Conservation (phyloP, 1,140 invertebrate species). For the Parapsyche elsis region DNA sequence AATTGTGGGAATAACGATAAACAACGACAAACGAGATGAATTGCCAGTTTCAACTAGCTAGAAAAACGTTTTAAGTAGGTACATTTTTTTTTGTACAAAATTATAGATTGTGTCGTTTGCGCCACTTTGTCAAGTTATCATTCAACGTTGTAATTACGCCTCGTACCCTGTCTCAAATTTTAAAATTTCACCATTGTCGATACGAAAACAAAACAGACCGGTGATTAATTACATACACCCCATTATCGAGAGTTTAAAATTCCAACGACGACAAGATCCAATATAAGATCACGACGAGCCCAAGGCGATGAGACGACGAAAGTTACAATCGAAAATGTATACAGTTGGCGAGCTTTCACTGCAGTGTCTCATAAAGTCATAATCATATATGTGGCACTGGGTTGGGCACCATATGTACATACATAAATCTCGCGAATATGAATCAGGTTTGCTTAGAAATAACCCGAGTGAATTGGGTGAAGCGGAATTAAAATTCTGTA, state of each 20-base stretch:
- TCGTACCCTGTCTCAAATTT: not conserved
- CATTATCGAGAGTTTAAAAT: not conserved
- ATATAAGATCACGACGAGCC: slow-evolving; percentile 13
- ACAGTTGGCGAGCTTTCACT: not conserved
- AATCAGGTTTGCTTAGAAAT: no score
- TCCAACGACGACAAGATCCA: not conserved
- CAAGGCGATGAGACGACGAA: not conserved
- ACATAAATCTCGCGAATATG: no score
- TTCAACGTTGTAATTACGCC: not conserved
- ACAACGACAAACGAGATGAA: not conserved
- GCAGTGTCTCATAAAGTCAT: not conserved
- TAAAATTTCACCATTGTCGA: slow-evolving; percentile 22
- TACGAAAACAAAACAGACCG: not conserved
- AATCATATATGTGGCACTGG: not conserved
- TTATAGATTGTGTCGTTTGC: no score
- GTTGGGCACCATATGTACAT: not conserved
- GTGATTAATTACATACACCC: not conserved
- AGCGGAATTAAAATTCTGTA: no score
- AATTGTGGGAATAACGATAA: not conserved
- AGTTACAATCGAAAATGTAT: not conserved
- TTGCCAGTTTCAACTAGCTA: not conserved
- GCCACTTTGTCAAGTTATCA: no score
- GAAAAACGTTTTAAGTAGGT: no score
- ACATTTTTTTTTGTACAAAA: no score
- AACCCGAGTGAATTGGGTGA: no score